Evolutionary conservation across 2,888 invertebrate species (phyloP), one percentile per base, ranked within the genome.

Genomic region (Aphelenchoides bicaudatus): DNA sequence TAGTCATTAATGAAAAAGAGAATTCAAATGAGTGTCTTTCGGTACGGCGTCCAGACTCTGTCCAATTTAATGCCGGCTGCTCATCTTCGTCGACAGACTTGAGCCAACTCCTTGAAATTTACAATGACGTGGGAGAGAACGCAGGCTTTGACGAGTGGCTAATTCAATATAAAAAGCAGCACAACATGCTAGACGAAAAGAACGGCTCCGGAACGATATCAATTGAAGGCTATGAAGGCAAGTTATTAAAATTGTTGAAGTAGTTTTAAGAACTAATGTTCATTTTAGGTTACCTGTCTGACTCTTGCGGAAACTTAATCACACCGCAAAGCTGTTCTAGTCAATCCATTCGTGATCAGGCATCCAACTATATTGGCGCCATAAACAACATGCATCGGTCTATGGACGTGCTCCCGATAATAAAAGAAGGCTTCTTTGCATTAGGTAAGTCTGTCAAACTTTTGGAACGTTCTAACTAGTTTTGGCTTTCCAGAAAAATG

Each of bases 11-110:
- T 19, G 53, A 57, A 38, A 55, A 55, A 10, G 25, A 13, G 13
- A 55, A 57, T 16, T 31, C 54, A n/a, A 57, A n/a, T 6, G 51
- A 57, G 21, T 29, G 21, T 13, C 23, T 55, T 10, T 23, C 27
- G 1, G 19, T 39, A 46, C 37, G 25, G 43, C 23, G n/a, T 19
- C 19, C 25, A 4, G 10, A n/a, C 13, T 34, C 29, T 5, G 61
- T 65, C 16, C 65, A 66, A n/a, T 69, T 65, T 56, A 64, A 64
- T 27, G 54, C 64, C 16, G 65, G 65, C 29, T 67, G 65, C 2
- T 70, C 68, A 2, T 65, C 63, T 5, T 48, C 48, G 23, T 69
- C 68, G 13, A 64, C 66, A 2, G 65, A 65, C 37, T 34, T 65
- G 34, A 54, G 52, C 21, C 62, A 58, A 16, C 56, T 65, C 34